Conservation (phyloP, 2,113 vertebrate genomes). For the Fukomys damarensis region DNA sequence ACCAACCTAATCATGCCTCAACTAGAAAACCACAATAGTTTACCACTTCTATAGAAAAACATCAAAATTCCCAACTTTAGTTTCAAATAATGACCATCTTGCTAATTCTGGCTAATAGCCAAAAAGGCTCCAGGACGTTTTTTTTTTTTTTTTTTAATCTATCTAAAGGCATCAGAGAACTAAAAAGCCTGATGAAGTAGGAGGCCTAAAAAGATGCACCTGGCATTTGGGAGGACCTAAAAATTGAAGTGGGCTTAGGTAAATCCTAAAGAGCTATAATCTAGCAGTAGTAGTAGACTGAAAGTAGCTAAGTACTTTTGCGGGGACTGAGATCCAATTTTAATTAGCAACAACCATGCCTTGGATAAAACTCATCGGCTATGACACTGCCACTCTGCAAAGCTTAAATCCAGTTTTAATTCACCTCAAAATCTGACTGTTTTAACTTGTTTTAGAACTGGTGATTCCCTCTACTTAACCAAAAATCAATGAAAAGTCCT, state of each 20-base stretch:
- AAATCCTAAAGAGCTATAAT: background rate
- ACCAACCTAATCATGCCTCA: background rate
- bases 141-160: too few species aligned
- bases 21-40: background rate
- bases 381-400: background rate
- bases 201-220: background rate
- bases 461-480: background rate
- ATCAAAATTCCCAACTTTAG: background rate
- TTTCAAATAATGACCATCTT: background rate
- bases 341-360: background rate
- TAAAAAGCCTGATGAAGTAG: background rate
- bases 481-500: conserved; percentile 18
- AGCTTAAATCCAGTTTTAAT: background rate
- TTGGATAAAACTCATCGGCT: background rate
- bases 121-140: background rate
- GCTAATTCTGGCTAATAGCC: background rate
- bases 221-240: background rate
- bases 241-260: background rate
- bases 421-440: background rate
- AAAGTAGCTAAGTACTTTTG: conserved; percentile 2
- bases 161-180: background rate
- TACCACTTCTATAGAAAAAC: background rate
- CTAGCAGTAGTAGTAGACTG: background rate
- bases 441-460: background rate
- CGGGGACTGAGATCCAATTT: background rate